Evolutionary conservation across 2,888 invertebrate species (phyloP).

Genomic region (Dryobotodes eremita): DNA sequence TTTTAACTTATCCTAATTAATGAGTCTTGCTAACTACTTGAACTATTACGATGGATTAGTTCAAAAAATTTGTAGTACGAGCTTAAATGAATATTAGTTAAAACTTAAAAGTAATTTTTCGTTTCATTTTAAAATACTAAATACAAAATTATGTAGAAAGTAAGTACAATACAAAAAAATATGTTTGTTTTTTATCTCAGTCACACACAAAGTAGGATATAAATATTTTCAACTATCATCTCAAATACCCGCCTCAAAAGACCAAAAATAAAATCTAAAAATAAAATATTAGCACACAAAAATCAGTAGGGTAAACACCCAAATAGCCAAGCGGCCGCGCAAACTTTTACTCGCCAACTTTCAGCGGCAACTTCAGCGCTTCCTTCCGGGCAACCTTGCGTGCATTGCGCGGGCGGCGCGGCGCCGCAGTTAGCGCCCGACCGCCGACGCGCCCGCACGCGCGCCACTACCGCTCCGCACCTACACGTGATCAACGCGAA

Average conservation of each 20-base stretch:
- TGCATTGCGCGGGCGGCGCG: constrained; percentile 74
- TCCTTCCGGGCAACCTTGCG: constrained; percentile 88
- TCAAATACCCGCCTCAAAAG: neutral
- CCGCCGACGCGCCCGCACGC: constrained; percentile 84
- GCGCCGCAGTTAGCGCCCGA: constrained; percentile 83
- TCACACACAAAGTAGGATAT: neutral
- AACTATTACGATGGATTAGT: constrained; percentile 14
- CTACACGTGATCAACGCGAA: constrained; percentile 71
- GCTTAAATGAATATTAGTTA: no score
- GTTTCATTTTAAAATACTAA: neutral
- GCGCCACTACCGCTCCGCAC: constrained; percentile 63
- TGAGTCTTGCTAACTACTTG: constrained; percentile 9
- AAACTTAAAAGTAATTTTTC: neutral
- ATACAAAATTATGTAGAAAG: neutral
- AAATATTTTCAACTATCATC: neutral
- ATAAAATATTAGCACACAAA: constrained; percentile 26
- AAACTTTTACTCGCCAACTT: constrained; percentile 87
- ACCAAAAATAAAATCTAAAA: constrained; percentile 21
- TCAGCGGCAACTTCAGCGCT: constrained; percentile 83
- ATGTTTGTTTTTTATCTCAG: neutral
- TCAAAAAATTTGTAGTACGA: neutral
- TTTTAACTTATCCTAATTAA: constrained; percentile 46
- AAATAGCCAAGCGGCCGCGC: constrained; percentile 50
- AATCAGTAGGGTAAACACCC: constrained; percentile 50
- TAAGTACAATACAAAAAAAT: neutral